Evolutionary conservation across 2,888 invertebrate species (phyloP), one percentile per base, ranked within the genome.

Genomic region (Tanytarsus gracilentus): DNA sequence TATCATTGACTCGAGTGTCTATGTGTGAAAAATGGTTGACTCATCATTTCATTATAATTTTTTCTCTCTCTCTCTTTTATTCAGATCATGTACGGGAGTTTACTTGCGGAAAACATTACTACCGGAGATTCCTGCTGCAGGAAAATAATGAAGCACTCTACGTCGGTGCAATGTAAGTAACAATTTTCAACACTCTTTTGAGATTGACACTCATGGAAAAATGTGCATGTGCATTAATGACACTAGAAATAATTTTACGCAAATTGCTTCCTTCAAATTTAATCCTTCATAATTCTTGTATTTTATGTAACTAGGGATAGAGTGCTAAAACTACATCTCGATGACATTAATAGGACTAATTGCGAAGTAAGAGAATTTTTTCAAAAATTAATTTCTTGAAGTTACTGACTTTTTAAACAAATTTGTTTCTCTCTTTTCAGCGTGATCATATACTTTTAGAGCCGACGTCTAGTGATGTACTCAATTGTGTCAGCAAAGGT

Each of bases 81-180:
- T 26, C 85, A 93, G 93, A 92, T 81, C 92, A 93, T 82, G 90
- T 93, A 65, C 85, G 90, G 62, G 91, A 92, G 73, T 93, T 93
- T 75, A 84, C 85, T 66, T 94, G 94, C 72, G 94, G 94, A 64
- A 85, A 85, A 72, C 79, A 90, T 66, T 93, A 90, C 77, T 94
- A 94, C 78, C 83, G 94, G 69, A 93, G 93, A 55, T 88, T 94
- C 72, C 86, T 88, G 72, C 79, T 94, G 78, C 93, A 93, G 74
- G 83, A 85, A 67, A 85, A 86, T 71, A 79, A 88, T 67, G 92
- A 93, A 73, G 81, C 88, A 58, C 82, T 94, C 62, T 94, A 91
- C 74, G 92, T 94, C 66, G 94, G 94, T 67, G 91, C 93, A 67
- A 94, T 94, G 94, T 93, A 80, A 89, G 91, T 88, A 68, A 62